Evolutionary conservation across 2,888 invertebrate genomes (phyloP).

Genomic region (Athalia rosae): DNA sequence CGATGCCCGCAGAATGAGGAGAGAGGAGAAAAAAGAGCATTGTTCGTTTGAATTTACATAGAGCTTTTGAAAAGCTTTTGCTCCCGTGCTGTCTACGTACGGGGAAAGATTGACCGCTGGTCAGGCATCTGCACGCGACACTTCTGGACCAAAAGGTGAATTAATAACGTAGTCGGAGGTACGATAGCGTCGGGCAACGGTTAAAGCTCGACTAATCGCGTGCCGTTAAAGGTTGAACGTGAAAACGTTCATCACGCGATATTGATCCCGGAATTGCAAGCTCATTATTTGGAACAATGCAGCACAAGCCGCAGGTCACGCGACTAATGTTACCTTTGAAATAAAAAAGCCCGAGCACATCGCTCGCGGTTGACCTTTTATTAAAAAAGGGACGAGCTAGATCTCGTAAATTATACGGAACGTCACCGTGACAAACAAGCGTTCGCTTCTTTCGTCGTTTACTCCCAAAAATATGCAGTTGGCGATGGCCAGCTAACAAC

Average conservation of each 20-base stretch:
- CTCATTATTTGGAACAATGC: background rate
- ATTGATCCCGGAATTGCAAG: background rate
- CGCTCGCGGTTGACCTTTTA: no score
- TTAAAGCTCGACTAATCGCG: background rate
- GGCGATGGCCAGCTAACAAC: no score
- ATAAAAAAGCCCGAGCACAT: no score
- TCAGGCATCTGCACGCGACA: slow-evolving; percentile 21
- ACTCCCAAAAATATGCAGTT: no score
- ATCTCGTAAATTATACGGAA: no score
- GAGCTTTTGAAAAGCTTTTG: slow-evolving; percentile 11
- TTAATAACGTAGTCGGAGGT: slow-evolving; percentile 13
- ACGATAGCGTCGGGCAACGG: background rate
- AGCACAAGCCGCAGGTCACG: background rate
- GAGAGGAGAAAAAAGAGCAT: no score
- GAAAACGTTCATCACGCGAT: background rate
- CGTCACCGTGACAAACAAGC: no score
- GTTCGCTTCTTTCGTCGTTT: no score
- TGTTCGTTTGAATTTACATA: no score
- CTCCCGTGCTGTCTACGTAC: background rate
- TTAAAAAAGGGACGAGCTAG: no score
- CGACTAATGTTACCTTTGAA: background rate
- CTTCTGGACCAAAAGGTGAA: slow-evolving; percentile 25
- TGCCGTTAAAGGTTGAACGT: background rate
- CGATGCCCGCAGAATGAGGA: no score
- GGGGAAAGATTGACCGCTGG: background rate